Evolutionary conservation across 1,140 invertebrate species (phyloP), one percentile per base, ranked within the genome.

Genomic region (Cyclina sinensis): DNA sequence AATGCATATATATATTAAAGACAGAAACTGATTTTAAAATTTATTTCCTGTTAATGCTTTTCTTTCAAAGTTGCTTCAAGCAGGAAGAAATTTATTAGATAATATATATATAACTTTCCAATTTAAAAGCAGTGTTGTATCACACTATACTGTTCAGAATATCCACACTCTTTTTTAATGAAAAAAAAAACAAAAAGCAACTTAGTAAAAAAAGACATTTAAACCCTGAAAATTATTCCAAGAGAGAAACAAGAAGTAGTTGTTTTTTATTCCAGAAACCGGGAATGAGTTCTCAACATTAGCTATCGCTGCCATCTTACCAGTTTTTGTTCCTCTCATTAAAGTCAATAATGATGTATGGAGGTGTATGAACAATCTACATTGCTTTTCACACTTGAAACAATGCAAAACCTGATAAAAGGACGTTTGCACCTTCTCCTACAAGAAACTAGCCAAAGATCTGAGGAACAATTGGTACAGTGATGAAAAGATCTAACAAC

Each of bases 391-490:
- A 78, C 74, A 48, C 74, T 48, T 51, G 74, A 54, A 78, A 78
- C 74, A 78, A 78, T 78, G 74, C 74, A 51, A 51, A 78, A 24
- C 74, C 7, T 39, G 74, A 78, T 78, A 78, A 78, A 78, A 78
- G 74, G 48, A 78, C 48, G 37, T 78, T 78, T 78, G 46, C 74
- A 51, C 74, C 46, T 78, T n/a, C 43, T n/a, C 27, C 14, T 78
- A 48, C 24, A 32, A 1, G 0, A 78, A 27, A 27, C 14, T 78
- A 48, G 32, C 32, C 43, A 11, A n/a, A 35, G 46, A 78, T 78
- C 74, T 57, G 32, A 78, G 74, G 32, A 78, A 78, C 74, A 57
- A 54, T 54, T 57, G 74, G 46, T 78, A 78, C 11, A 18, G n/a
- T 78, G 74, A 51, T 78, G 74, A 78, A 51, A 78, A 48, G n/a